Evolutionary conservation across 2,888 invertebrate species (phyloP).

Genomic region (Dusona sp.): DNA sequence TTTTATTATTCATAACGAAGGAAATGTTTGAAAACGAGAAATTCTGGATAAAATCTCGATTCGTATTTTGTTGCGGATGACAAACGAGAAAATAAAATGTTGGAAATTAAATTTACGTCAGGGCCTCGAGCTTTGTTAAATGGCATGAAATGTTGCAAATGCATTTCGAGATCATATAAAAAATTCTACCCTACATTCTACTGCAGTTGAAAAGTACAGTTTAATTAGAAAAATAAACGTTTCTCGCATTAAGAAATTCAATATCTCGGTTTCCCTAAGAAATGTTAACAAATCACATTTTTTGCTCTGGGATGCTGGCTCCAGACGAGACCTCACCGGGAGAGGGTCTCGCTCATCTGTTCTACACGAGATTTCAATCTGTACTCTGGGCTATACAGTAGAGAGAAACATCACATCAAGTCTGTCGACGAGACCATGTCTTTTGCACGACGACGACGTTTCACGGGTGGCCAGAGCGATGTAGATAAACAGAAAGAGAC

Average conservation of each 20-base stretch:
- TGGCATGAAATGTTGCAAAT: not conserved
- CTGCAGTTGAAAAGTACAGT: not conserved
- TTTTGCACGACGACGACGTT: constrained; percentile 41
- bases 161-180: not conserved
- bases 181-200: not conserved
- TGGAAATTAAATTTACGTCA: not conserved
- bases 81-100: not conserved
- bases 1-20: not conserved
- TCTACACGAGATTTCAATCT: constrained; percentile 57
- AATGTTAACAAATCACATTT: constrained; percentile 1
- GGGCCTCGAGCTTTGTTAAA: not conserved
- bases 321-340: constrained; percentile 14
- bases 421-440: constrained; percentile 33
- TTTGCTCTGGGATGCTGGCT: constrained; percentile 18
- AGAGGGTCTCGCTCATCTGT: constrained; percentile 34
- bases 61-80: not conserved
- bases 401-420: constrained; percentile 40
- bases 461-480: constrained; percentile 21
- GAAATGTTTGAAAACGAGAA: not conserved
- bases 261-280: not conserved
- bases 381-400: constrained; percentile 1
- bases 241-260: constrained; percentile 7
- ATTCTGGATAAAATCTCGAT: not conserved
- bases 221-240: not conserved
- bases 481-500: constrained; percentile 19